These are phyloP conservation scores for Plusia festucae DNA, from an alignment of 2,888 invertebrate genomes.

Conservation along the genomic window DNA sequence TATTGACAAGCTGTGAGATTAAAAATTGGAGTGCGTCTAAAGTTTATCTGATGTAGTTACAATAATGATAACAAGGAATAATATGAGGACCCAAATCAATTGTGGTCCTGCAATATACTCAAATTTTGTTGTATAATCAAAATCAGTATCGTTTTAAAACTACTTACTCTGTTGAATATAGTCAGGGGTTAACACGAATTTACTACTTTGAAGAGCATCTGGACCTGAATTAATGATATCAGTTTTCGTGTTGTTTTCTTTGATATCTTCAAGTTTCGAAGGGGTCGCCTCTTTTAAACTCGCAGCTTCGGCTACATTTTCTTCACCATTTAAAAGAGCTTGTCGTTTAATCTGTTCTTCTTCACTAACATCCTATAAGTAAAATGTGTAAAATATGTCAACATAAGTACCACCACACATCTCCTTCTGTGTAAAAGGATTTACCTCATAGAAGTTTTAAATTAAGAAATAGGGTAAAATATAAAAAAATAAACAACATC, in stretches of 20 bases:
- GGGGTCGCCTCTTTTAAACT: conserved; percentile 80
- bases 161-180: conserved; percentile 98
- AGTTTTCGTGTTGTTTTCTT: conserved; percentile 80
- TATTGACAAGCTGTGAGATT: background rate
- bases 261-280: conserved; percentile 80
- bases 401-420: conserved; percentile 37
- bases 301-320: conserved; percentile 80
- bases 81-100: too few relatives aligned
- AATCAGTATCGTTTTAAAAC: conserved; percentile 11
- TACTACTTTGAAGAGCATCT: conserved; percentile 75
- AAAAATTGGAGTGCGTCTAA: too few relatives aligned
- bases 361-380: conserved; percentile 81
- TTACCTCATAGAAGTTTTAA: conserved; percentile 36
- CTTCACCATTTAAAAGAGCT: conserved; percentile 83
- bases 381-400: conserved; percentile 63
- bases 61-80: too few relatives aligned
- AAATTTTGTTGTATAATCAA: background rate
- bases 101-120: too few relatives aligned
- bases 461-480: conserved; percentile 57
- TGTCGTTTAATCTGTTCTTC: conserved; percentile 78
- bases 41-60: too few relatives aligned
- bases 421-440: conserved; percentile 22
- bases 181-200: conserved; percentile 97
- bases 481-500: conserved; percentile 65
- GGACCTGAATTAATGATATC: conserved; percentile 77